Evolutionary conservation across 2,888 invertebrate species (phyloP).

Genomic region (Hydroisotoma schaefferi): DNA sequence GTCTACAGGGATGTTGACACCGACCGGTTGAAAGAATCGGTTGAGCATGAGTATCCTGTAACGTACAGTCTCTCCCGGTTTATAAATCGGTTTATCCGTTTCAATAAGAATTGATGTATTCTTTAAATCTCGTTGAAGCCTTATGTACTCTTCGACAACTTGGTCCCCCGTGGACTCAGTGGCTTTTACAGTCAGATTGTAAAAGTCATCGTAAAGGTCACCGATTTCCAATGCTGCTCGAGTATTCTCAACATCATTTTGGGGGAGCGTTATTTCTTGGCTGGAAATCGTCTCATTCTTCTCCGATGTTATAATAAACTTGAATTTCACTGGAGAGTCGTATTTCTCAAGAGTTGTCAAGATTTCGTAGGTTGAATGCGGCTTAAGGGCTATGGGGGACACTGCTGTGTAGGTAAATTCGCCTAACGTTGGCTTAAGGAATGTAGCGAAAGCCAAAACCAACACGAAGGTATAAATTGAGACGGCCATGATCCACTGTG

Average conservation of each 20-base stretch:
- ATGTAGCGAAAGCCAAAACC: no score
- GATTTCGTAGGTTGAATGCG: constrained; percentile 8
- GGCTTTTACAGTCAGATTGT: constrained; percentile 15
- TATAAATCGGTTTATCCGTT: constrained; percentile 86
- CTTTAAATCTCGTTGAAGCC: not conserved
- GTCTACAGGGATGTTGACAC: constrained; percentile 52
- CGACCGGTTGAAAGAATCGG: constrained; percentile 68
- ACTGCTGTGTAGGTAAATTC: constrained; percentile 14
- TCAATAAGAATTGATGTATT: constrained; percentile 71
- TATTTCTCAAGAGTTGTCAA: constrained; percentile 8
- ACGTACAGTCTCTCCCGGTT: constrained; percentile 72
- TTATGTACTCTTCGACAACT: not conserved
- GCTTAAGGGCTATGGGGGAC: constrained; percentile 9
- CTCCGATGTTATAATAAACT: not conserved
- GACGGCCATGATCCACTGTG: no score
- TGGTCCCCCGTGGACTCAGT: constrained; percentile 57
- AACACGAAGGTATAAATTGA: no score
- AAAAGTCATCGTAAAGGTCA: constrained; percentile 7
- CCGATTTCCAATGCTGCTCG: not conserved
- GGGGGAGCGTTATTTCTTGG: not conserved
- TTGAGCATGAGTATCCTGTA: constrained; percentile 55
- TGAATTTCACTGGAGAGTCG: not conserved
- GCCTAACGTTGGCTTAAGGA: not conserved
- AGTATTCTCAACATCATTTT: not conserved
- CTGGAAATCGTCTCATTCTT: not conserved